Percentiles rank a stretch among this genome's conserved stretches.
These are phyloP conservation scores for Macaca mulatta DNA, from an alignment of 2,113 vertebrate genomes.

Conservation along the genomic window DNA sequence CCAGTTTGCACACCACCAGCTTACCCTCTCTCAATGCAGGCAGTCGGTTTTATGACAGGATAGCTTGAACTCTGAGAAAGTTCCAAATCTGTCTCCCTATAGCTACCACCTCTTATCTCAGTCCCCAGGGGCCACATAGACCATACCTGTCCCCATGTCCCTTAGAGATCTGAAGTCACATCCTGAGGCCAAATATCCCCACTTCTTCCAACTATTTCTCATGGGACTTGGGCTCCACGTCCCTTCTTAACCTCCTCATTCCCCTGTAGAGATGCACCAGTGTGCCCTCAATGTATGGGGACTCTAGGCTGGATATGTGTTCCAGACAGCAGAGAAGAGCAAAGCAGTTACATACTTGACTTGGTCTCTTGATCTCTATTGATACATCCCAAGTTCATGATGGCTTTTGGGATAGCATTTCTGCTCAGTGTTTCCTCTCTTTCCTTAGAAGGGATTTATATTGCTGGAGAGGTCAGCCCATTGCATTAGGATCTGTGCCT, in stretches of 20 bases:
- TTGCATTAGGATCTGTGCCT: background rate
- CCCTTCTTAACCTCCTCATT: background rate
- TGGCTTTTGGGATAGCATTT: background rate
- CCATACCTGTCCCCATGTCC: background rate
- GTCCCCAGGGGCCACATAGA: background rate
- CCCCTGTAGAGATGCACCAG: background rate
- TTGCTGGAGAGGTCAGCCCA: background rate
- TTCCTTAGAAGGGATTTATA: background rate
- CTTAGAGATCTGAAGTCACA: slow-evolving; percentile 31
- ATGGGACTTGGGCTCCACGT: background rate
- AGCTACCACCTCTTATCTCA: background rate
- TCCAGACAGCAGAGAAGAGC: background rate
- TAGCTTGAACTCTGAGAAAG: slow-evolving; percentile 15
- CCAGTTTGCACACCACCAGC: background rate
- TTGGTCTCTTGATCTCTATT: background rate
- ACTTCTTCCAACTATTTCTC: background rate
- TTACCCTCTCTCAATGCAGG: background rate
- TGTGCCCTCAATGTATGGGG: background rate
- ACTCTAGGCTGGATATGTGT: background rate
- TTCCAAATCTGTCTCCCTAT: background rate
- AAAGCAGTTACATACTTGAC: background rate
- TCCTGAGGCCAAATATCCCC: background rate
- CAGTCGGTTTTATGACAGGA: background rate
- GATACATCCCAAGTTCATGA: background rate
- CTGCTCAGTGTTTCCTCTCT: background rate